phyloP scores from a whole-genome alignment of 2,113 vertebrate species.

The Parus major region DNA sequence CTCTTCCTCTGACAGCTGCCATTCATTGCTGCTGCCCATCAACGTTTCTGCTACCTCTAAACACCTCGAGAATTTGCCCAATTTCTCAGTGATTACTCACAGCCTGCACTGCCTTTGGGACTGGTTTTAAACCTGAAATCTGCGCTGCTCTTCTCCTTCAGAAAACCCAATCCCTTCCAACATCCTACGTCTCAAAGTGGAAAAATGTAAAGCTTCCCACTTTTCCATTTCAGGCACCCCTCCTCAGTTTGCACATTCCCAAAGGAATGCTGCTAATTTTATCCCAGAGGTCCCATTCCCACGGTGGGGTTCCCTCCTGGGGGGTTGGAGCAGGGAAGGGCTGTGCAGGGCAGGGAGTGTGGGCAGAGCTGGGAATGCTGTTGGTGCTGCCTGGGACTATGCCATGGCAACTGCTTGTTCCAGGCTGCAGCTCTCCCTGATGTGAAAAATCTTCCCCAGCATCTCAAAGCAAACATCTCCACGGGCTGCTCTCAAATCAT shows the following conservation, averaged over 20 bases:
- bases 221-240: neutral
- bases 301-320: neutral
- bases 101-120: neutral
- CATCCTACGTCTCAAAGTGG: neutral
- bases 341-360: neutral
- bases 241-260: neutral
- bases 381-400: neutral
- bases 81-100: neutral
- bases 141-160: neutral
- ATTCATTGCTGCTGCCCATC: neutral
- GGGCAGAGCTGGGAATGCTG: neutral
- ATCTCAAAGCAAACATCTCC: slow-evolving; percentile 29
- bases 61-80: neutral
- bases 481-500: neutral
- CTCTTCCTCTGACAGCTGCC: neutral
- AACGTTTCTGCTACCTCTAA: neutral
- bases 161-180: neutral
- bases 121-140: neutral
- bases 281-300: neutral
- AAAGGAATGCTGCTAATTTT: neutral
- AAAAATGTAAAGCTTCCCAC: neutral
- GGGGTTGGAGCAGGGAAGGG: neutral
- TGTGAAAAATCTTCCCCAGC: neutral
- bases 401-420: slow-evolving; percentile 42
- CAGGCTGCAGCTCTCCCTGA: neutral